Conservation (phyloP, 2,113 vertebrate genomes). For the Microtus pennsylvanicus region DNA sequence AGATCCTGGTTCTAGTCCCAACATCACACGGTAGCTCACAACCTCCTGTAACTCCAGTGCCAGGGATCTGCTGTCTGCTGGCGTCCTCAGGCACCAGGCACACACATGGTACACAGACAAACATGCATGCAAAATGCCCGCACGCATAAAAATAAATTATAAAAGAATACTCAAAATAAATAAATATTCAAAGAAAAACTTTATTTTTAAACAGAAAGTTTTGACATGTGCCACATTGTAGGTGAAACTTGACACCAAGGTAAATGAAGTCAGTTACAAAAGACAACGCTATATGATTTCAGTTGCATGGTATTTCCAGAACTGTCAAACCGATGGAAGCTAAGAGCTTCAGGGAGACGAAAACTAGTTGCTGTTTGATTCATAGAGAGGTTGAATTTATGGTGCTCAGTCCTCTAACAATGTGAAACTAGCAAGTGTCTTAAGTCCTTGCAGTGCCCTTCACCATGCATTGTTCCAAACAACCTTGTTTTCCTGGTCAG, state of each 20-base stretch:
- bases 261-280: conserved; percentile 48
- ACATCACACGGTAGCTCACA: background rate
- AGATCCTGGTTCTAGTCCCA: background rate
- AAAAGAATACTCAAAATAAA: background rate
- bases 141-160: background rate
- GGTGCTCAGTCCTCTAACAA: background rate
- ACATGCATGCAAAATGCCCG: background rate
- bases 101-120: background rate
- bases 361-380: background rate
- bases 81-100: background rate
- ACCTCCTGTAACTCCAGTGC: background rate
- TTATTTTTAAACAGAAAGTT: conserved; percentile 5
- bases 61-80: background rate
- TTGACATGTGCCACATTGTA: background rate
- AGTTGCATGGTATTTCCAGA: background rate
- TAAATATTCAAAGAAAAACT: background rate
- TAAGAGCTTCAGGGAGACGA: background rate
- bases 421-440: conserved; percentile 6
- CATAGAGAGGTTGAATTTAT: background rate
- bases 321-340: background rate
- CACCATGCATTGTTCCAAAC: background rate
- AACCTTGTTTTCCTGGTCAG: conserved; percentile 16
- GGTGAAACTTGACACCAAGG: background rate
- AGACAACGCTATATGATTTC: conserved; percentile 1
- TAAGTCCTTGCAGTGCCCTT: background rate